Evolutionary conservation across 1,140 invertebrate genomes (phyloP).

Genomic region (Colletes latitarsis): DNA sequence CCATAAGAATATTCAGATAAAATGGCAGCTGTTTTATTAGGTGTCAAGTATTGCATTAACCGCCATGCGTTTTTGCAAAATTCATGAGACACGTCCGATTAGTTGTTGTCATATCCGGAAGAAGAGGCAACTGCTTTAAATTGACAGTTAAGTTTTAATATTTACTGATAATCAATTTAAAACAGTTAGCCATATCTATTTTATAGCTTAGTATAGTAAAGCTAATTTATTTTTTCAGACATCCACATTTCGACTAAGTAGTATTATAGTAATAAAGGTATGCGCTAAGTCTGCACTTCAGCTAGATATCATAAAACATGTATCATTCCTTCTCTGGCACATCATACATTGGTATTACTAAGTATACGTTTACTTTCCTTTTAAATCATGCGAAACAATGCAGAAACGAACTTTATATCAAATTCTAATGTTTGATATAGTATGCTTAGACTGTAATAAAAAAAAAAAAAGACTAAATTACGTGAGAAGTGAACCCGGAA

Average conservation of each 20-base stretch:
- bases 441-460: slow-evolving; percentile 71
- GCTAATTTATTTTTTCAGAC: slow-evolving; percentile 82
- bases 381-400: slow-evolving; percentile 77
- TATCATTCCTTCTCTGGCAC: slow-evolving; percentile 81
- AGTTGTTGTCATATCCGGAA: slow-evolving; percentile 82
- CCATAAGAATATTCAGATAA: slow-evolving; percentile 78
- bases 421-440: slow-evolving; percentile 71
- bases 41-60: slow-evolving; percentile 79
- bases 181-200: slow-evolving; percentile 77
- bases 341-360: slow-evolving; percentile 82
- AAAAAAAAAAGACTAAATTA: slow-evolving; percentile 70
- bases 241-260: slow-evolving; percentile 82
- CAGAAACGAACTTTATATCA: slow-evolving; percentile 68
- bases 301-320: slow-evolving; percentile 82
- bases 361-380: slow-evolving; percentile 80
- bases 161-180: slow-evolving; percentile 69
- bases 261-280: slow-evolving; percentile 82
- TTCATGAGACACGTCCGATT: slow-evolving; percentile 80
- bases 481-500: slow-evolving; percentile 64
- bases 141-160: slow-evolving; percentile 61
- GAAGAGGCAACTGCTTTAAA: slow-evolving; percentile 77
- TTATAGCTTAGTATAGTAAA: slow-evolving; percentile 81
- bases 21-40: slow-evolving; percentile 78
- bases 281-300: slow-evolving; percentile 81
- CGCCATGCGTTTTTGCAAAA: slow-evolving; percentile 74